Base-by-base conservation (phyloP, 1,140 invertebrate species). In the Aporrectodea caliginosa region DNA sequence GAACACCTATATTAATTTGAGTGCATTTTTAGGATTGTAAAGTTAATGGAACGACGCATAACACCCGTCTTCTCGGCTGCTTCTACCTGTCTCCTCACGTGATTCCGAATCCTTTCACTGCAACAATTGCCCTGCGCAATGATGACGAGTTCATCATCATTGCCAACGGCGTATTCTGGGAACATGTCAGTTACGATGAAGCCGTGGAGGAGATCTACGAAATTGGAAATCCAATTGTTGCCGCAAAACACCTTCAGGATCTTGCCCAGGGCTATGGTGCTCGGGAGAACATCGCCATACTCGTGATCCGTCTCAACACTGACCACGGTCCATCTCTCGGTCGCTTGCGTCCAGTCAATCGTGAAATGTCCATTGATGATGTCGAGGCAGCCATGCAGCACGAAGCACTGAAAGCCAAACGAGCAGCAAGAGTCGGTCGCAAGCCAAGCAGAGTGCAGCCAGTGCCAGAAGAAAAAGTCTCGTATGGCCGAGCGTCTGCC, bases 211-310 rank as follows among this genome's bases (percentile, higher is more conserved):
- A 88, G 80, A 81, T 87, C 22, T 81, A 83, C 33, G 82, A 86
- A 35, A 84, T 86, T 72, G 83, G 83, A 31, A 86, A 89, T 81
- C 87, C 87, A 16, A 84, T 88, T n/a, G 80, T 87, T 1, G 87
- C 87, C 27, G 86, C 88, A 12, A 89, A 88, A 79, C 81, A 84
- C 33, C 84, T 89, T 0, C 85, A 88, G 78, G 88, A 89, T 80
- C 79, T 89, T 2, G 87, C 87, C 29, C 87, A 89, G 73, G 85
- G 86, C 16, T 88, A 87, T 73, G 85, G 86, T 0, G 87, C 86
- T 14, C 83, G 84, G 73, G 88, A 88, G 79, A 89, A 88, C 73
- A 85, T 89, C 70, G 83, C 83, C 30, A 84, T 89, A n/a, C 79
- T 89, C 0, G 86, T 88, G 6, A 81, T 88, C 0, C 79, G 84